phyloP scores from a whole-genome alignment of 2,888 invertebrate species.

The Andrena camellia region DNA sequence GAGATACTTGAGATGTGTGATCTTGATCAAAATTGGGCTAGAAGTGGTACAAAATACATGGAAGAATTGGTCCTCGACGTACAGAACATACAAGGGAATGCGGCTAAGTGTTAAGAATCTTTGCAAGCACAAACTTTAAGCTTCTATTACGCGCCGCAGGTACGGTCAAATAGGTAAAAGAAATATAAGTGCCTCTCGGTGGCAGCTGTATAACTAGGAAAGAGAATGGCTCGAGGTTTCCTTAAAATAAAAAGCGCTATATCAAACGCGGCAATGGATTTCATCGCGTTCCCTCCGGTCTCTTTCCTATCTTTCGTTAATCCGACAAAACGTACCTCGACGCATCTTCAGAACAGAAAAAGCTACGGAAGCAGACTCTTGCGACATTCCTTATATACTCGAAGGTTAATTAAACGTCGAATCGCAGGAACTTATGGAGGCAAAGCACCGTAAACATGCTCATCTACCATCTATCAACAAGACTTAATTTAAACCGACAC shows the following conservation, averaged over 20 bases:
- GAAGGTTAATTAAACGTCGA: conserved; percentile 52
- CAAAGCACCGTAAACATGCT: conserved; percentile 59
- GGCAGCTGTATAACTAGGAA: neutral
- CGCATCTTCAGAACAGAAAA: conserved; percentile 27
- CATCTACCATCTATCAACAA: conserved; percentile 57
- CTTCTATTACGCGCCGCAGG: conserved; percentile 34
- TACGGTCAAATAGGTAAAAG: conserved; percentile 31
- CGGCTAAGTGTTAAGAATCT: conserved; percentile 37
- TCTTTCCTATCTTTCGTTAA: neutral
- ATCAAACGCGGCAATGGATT: neutral
- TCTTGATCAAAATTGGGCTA: neutral
- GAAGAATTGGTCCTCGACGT: conserved; percentile 17
- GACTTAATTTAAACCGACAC: conserved; percentile 41
- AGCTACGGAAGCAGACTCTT: conserved; percentile 56
- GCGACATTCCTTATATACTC: conserved; percentile 53
- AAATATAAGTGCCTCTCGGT: neutral
- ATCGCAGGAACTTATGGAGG: conserved; percentile 13
- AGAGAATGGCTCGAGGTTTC: neutral
- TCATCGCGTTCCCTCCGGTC: neutral
- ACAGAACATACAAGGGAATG: conserved; percentile 40
- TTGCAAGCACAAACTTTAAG: conserved; percentile 44
- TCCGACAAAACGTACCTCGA: conserved; percentile 41
- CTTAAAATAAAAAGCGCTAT: neutral
- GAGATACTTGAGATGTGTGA: conserved; percentile 8
- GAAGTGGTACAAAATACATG: neutral